Percentiles rank a stretch among this genome's conserved stretches.
Conservation (phyloP, 1,140 invertebrate species). For the Lethocerus indicus region DNA sequence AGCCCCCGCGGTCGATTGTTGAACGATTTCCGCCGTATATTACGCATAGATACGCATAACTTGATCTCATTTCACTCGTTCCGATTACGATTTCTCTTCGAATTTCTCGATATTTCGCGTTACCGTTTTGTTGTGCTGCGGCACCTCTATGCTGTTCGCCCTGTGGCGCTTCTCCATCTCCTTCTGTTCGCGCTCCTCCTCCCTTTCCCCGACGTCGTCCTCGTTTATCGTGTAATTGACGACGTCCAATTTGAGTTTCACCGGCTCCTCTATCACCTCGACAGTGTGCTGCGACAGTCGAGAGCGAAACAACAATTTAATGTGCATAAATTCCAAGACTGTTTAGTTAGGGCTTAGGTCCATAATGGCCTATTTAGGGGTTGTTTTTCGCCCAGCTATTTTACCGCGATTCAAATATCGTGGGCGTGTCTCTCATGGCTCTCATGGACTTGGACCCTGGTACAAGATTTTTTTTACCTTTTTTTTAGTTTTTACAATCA, state of each 20-base stretch:
- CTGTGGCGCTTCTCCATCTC: neutral
- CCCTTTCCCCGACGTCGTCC: slow-evolving; percentile 10
- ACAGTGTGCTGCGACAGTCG: neutral
- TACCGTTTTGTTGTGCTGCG: neutral
- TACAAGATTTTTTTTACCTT: too few species aligned
- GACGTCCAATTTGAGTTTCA: neutral
- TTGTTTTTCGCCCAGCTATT: too few species aligned
- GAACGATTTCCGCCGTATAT: too few species aligned
- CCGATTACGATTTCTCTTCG: neutral
- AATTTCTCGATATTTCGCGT: neutral
- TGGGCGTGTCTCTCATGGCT: too few species aligned
- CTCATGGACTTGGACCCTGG: too few species aligned
- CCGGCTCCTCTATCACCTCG: neutral
- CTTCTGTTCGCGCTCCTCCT: slow-evolving; percentile 10
- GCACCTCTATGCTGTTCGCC: neutral
- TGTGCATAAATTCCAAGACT: neutral
- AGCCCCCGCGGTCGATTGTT: too few species aligned
- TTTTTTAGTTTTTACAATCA: too few species aligned
- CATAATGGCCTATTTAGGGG: too few species aligned
- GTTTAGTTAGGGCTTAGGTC: too few species aligned
- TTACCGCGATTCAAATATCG: too few species aligned
- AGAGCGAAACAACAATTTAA: neutral
- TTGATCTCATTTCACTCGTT: neutral
- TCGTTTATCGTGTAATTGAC: slow-evolving; percentile 11
- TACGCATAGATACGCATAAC: neutral